Evolutionary conservation across 2,888 invertebrate genomes (phyloP), one percentile per base, ranked within the genome.

Genomic region (Thumatha senex): DNA sequence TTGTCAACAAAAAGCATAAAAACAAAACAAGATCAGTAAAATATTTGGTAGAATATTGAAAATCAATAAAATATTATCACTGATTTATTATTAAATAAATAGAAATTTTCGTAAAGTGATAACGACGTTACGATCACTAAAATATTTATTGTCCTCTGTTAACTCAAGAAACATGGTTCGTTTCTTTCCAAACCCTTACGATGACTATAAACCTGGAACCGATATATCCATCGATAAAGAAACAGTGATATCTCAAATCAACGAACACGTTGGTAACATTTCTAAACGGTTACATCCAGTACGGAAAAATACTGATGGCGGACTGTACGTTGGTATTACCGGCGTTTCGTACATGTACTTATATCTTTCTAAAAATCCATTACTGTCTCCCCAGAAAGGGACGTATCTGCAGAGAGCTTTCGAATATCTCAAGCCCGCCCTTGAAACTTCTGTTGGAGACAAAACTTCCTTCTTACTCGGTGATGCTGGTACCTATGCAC

Each of bases 291-390:
- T 86, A 41, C 80, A 72, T 44, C 86, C 90, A 1, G 61, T 74
- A 0, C 69, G 63, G 0, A 84, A 81, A 55, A 82, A 93, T 72
- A 94, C 95, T 7, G 85, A 86, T 9, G 91, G 90, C 9, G 95
- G 95, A 0, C 70, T 96, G 1, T 96, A 96, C 75, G 92, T 95
- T 39, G 96, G 96, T 0, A 82, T 93, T 30, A 92, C 93, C 39
- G 96, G 97, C 9, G 92, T 96, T 43, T 93, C 95, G 0, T 97
- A 93, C 74, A 96, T 96, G 95, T 95, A 95, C 70, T 94, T 95
- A 78, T 93, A 94, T 69, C 74, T 97, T 46, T 92, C 94, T 12
- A 93, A 93, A 72, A 92, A 93, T 41, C 80, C 93, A 0, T 72
- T 74, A 64, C 88, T 94, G 10, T 76, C 81, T 1, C 80, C 84